phyloP scores from a whole-genome alignment of 2,888 invertebrate genomes.

The Neoscelio sp. region DNA sequence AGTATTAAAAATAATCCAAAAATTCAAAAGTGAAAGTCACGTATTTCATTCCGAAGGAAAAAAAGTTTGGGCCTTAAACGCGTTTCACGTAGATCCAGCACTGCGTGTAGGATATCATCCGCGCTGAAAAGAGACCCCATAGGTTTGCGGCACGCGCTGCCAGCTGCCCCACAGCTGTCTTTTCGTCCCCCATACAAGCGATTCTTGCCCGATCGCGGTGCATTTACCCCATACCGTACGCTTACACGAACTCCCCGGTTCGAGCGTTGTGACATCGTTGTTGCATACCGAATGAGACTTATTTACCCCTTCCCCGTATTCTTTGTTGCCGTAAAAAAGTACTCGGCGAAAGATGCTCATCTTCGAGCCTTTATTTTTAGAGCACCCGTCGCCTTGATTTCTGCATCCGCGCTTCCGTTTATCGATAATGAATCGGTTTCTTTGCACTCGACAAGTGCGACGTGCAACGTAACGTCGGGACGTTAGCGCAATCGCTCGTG shows the following conservation, averaged over 20 bases:
- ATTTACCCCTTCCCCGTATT: conserved; percentile 41
- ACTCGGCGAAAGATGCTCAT: conserved; percentile 37
- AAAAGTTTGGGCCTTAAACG: conserved; percentile 46
- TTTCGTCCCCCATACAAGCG: conserved; percentile 70
- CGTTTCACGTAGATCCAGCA: conserved; percentile 63
- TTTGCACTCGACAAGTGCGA: conserved; percentile 22
- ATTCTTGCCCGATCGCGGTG: conserved; percentile 76
- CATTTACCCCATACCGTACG: conserved; percentile 73
- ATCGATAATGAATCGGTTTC: conserved; percentile 47
- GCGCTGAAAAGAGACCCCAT: conserved; percentile 81
- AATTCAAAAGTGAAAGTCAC: conserved; percentile 42
- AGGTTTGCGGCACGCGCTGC: conserved; percentile 83
- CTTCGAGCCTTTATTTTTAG: conserved; percentile 61
- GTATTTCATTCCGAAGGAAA: conserved; percentile 11
- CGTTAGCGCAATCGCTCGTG: not conserved
- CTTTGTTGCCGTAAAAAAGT: conserved; percentile 39
- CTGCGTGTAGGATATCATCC: conserved; percentile 77
- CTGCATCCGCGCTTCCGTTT: conserved; percentile 37
- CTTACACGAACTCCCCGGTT: conserved; percentile 60
- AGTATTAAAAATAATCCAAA: conserved; percentile 11
- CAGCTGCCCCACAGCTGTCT: conserved; percentile 83
- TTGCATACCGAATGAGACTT: conserved; percentile 63
- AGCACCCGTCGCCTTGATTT: conserved; percentile 46
- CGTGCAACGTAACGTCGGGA: not conserved
- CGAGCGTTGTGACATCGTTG: conserved; percentile 64